Conservation (phyloP, 2,797 vertebrate genomes). For the Falco naumanni region DNA sequence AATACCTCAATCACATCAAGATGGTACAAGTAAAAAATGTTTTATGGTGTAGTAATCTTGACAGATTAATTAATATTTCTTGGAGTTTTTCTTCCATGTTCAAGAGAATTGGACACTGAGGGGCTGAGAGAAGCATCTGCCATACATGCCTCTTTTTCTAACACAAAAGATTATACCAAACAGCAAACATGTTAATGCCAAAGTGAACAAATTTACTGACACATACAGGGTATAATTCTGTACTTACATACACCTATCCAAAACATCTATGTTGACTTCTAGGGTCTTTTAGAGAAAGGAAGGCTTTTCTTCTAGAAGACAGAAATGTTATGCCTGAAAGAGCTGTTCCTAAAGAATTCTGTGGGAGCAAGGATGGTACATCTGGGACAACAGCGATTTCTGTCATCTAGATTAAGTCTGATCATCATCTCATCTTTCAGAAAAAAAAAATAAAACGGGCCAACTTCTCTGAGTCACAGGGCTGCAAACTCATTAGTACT, state of each 20-base stretch:
- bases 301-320: not conserved
- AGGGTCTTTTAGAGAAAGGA: not conserved
- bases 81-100: not conserved
- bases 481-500: constrained; percentile 29
- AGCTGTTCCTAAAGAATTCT: not conserved
- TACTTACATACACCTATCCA: not conserved
- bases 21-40: not conserved
- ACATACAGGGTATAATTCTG: not conserved
- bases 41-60: not conserved
- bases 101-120: not conserved
- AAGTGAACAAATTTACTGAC: not conserved
- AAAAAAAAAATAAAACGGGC: not conserved
- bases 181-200: not conserved
- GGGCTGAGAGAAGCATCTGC: not conserved
- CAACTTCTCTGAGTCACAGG: not conserved
- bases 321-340: not conserved
- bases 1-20: not conserved
- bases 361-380: not conserved
- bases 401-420: not conserved
- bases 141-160: not conserved
- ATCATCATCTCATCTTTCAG: not conserved
- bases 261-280: not conserved
- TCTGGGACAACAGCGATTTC: not conserved
- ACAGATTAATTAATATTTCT: not conserved
- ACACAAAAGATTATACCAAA: not conserved